Evolutionary conservation across 2,797 vertebrate genomes (phyloP).

Genomic region (Dendrocincla fuliginosa): DNA sequence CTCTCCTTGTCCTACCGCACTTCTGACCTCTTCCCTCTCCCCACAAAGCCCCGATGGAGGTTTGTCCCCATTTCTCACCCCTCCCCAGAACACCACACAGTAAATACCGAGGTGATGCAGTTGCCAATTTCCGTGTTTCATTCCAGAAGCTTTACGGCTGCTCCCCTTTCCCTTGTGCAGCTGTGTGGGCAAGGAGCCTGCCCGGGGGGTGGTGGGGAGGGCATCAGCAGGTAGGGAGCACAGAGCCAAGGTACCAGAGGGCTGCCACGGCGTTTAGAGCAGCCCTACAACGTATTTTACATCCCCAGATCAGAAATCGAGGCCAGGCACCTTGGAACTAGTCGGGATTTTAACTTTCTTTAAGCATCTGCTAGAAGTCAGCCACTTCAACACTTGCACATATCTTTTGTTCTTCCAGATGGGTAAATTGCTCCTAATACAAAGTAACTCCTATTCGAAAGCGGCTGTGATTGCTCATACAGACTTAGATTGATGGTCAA

Average conservation of each 20-base stretch:
- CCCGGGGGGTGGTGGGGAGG: background rate
- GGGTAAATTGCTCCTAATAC: constrained; percentile 50
- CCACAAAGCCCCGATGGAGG: rapidly evolving
- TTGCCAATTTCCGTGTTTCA: background rate
- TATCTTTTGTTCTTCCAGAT: constrained; percentile 58
- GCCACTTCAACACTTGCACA: background rate
- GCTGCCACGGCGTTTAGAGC: rapidly evolving
- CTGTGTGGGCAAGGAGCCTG: background rate
- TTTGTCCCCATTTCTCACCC: background rate
- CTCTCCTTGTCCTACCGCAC: rapidly evolving
- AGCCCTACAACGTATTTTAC: background rate
- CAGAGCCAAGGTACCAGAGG: background rate
- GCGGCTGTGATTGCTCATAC: constrained; percentile 9
- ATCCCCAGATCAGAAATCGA: background rate
- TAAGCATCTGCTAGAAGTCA: constrained; percentile 14
- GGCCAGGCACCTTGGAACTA: background rate
- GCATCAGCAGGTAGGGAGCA: background rate
- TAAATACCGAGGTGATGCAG: background rate
- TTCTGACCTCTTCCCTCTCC: background rate
- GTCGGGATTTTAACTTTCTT: background rate
- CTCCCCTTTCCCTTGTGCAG: background rate
- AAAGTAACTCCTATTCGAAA: constrained; percentile 6
- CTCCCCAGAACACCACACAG: background rate
- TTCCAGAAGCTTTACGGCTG: background rate
- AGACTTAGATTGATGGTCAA: constrained; percentile 9